Conservation (phyloP, 2,113 vertebrate genomes). For the Sceloporus tristichus region DNA sequence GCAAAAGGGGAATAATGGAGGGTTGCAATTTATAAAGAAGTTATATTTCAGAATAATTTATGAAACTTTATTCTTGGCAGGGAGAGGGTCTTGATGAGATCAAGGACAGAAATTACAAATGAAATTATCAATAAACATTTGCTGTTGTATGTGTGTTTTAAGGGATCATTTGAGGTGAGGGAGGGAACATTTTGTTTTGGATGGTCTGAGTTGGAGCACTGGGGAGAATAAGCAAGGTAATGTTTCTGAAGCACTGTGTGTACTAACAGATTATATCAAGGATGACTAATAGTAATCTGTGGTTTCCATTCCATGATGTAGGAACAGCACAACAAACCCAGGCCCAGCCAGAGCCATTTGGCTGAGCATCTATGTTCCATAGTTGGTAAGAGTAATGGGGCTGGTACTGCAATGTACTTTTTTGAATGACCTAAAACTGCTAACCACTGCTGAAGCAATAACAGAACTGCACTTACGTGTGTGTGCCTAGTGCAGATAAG, state of each 20-base stretch:
- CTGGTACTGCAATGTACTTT: background rate
- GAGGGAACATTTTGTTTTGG: conserved; percentile 30
- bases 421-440: background rate
- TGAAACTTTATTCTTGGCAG: conserved; percentile 41
- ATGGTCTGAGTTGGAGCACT: background rate
- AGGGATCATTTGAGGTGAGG: conserved; percentile 14
- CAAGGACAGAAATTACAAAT: background rate
- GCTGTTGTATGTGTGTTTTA: conserved; percentile 19
- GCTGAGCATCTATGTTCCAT: background rate
- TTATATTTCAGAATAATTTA: conserved; percentile 62
- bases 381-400: background rate
- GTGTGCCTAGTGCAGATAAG: background rate
- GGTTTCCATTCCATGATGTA: background rate
- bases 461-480: background rate
- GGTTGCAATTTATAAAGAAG: conserved; percentile 57
- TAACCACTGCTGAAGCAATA: background rate
- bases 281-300: conserved; percentile 9
- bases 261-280: background rate
- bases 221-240: background rate
- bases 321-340: background rate
- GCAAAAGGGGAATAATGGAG: conserved; percentile 41
- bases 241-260: background rate
- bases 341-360: background rate
- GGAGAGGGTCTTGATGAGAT: background rate
- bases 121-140: conserved; percentile 26